phyloP scores from a whole-genome alignment of 2,113 vertebrate genomes.

The Bambusicola thoracicus region DNA sequence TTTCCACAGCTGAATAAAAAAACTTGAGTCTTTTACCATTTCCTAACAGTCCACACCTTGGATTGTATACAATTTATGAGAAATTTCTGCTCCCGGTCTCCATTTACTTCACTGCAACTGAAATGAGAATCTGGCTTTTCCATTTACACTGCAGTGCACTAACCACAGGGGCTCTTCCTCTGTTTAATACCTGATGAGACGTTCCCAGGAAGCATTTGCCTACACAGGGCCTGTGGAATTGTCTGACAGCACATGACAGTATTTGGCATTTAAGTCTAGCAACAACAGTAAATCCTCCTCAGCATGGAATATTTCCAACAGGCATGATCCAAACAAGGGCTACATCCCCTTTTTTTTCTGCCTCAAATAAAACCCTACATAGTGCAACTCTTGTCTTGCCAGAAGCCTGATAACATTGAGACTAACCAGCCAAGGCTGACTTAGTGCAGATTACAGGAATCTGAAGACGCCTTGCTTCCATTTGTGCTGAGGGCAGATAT shows the following conservation, averaged over 20 bases:
- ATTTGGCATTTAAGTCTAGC: constrained; percentile 11
- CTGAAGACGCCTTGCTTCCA: background rate
- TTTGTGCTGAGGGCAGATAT: background rate
- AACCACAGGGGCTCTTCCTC: background rate
- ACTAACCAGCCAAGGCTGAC: background rate
- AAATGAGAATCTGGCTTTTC: background rate
- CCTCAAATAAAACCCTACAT: background rate
- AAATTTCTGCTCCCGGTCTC: background rate
- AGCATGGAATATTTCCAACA: constrained; percentile 13
- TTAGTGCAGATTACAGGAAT: background rate
- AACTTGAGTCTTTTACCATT: background rate
- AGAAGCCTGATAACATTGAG: background rate
- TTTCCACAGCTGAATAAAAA: background rate
- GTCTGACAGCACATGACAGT: background rate
- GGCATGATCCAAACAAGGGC: background rate
- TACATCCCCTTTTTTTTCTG: background rate
- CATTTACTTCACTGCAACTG: background rate
- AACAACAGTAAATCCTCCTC: background rate
- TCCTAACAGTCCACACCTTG: background rate
- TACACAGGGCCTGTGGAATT: background rate
- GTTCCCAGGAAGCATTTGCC: background rate
- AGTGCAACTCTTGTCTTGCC: background rate
- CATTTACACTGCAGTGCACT: background rate
- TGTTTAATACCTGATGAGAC: background rate
- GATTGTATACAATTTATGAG: background rate